These are phyloP conservation scores for Mus spicilegus DNA, from an alignment of 2,113 vertebrate genomes.

Conservation along the genomic window DNA sequence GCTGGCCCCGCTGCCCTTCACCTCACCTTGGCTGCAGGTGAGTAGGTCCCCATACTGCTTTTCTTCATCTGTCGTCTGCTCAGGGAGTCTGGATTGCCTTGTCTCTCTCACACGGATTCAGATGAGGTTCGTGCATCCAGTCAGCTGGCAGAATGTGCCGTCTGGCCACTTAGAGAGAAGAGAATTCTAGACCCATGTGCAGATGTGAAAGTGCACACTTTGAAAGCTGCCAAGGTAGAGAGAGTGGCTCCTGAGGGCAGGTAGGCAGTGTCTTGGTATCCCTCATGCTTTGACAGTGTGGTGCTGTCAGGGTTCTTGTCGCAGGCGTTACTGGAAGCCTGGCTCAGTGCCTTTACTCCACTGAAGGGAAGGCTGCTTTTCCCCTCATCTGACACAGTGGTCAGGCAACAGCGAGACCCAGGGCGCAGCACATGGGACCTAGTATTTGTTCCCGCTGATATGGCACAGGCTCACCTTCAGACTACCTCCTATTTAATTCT, in stretches of 20 bases:
- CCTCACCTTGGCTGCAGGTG: neutral
- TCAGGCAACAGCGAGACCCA: neutral
- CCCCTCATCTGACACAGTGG: neutral
- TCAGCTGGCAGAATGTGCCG: neutral
- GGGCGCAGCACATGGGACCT: neutral
- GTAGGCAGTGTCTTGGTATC: accelerated
- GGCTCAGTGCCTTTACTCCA: neutral
- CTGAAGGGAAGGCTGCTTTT: neutral
- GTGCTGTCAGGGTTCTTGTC: neutral
- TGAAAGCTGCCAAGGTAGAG: neutral
- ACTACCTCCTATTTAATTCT: neutral
- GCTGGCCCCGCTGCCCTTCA: constrained; percentile 6
- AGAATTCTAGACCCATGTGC: neutral
- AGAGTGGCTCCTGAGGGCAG: too few species aligned
- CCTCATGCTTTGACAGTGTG: neutral
- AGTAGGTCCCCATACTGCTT: accelerated
- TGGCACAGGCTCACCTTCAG: neutral
- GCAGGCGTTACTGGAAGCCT: accelerated
- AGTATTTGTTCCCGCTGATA: neutral
- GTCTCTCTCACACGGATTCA: neutral
- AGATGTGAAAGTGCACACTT: neutral
- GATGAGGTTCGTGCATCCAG: neutral
- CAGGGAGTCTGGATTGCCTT: neutral
- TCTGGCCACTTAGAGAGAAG: neutral
- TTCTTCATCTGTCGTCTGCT: neutral